Evolutionary conservation across 1,140 invertebrate genomes (phyloP).

Genomic region (Geopemphigus sp.): DNA sequence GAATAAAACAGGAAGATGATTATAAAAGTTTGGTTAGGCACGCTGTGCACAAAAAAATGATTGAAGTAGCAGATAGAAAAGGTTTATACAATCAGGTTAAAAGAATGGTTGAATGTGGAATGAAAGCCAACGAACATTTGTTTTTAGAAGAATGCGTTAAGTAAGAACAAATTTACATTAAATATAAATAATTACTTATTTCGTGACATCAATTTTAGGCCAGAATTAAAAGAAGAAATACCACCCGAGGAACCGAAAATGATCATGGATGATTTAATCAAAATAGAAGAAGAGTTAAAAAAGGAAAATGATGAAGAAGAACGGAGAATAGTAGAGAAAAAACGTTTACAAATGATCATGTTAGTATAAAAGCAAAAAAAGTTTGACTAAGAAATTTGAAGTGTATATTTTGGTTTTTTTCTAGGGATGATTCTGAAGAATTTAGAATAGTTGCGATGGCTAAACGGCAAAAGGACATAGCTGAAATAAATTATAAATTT

Average conservation of each 20-base stretch:
- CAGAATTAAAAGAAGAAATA: slow-evolving; percentile 5
- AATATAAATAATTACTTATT: not conserved
- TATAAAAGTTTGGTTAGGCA: not conserved
- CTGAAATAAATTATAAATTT: slow-evolving; percentile 17
- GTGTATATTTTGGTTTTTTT: not conserved
- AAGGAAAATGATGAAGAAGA: slow-evolving; percentile 17
- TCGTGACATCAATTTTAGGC: not conserved
- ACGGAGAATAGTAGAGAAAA: slow-evolving; percentile 13
- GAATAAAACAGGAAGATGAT: not conserved
- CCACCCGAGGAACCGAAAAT: not conserved
- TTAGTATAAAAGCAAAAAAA: slow-evolving; percentile 5
- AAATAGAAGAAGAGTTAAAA: not conserved
- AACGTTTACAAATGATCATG: slow-evolving; percentile 38
- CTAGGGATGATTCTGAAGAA: slow-evolving; percentile 27
- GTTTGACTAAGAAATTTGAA: not conserved
- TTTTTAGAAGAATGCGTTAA: slow-evolving; percentile 1
- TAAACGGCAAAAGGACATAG: slow-evolving; percentile 24
- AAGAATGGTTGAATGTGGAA: slow-evolving; percentile 35
- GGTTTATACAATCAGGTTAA: slow-evolving; percentile 18
- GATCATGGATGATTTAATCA: not conserved
- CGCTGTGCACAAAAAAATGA: not conserved
- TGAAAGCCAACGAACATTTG: slow-evolving; percentile 37
- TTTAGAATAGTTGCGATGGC: slow-evolving; percentile 7
- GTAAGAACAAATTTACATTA: slow-evolving; percentile 3
- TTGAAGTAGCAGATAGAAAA: slow-evolving; percentile 19